A percentile compares a stretch with the other conserved stretches of the same genome.
phyloP scores from a whole-genome alignment of 2,888 invertebrate species.

The Tromatobia lineatoria region DNA sequence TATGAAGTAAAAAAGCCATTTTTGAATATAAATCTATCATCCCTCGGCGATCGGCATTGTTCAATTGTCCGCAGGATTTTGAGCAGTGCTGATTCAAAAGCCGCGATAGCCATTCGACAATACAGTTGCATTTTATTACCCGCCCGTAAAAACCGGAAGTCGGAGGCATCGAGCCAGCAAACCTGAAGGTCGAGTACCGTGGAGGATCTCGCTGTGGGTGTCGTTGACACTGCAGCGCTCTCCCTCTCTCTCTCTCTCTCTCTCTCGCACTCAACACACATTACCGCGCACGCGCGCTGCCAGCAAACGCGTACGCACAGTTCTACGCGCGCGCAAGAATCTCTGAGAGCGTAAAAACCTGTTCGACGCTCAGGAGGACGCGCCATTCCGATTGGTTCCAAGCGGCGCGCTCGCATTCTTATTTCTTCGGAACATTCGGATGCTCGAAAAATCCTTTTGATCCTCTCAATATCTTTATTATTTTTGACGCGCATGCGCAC shows the following conservation, averaged over 20 bases:
- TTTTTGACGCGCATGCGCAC: slow-evolving; percentile 12
- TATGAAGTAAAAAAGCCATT: too few species aligned
- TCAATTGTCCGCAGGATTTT: background rate
- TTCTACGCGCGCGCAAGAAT: slow-evolving; percentile 12
- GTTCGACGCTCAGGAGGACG: slow-evolving; percentile 48
- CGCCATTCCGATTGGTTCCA: slow-evolving; percentile 58
- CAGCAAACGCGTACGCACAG: slow-evolving; percentile 42
- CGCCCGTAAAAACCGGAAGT: slow-evolving; percentile 61
- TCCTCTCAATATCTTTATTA: slow-evolving; percentile 40
- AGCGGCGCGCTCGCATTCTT: slow-evolving; percentile 52
- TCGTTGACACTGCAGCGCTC: slow-evolving; percentile 71
- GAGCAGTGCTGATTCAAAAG: background rate
- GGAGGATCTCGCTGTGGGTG: slow-evolving; percentile 68
- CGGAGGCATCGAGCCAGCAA: slow-evolving; percentile 58
- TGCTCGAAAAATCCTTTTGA: slow-evolving; percentile 6
- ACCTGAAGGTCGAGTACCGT: slow-evolving; percentile 68
- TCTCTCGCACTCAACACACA: slow-evolving; percentile 61
- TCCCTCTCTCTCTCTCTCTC: slow-evolving; percentile 16
- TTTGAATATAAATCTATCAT: too few species aligned
- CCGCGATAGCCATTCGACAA: slow-evolving; percentile 21
- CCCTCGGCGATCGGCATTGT: background rate
- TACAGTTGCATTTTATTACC: slow-evolving; percentile 15
- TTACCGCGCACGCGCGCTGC: slow-evolving; percentile 59
- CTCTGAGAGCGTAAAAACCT: slow-evolving; percentile 61
- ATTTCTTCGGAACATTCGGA: slow-evolving; percentile 3